Conservation (phyloP, 2,888 invertebrate species). For the Onchidella celtica region DNA sequence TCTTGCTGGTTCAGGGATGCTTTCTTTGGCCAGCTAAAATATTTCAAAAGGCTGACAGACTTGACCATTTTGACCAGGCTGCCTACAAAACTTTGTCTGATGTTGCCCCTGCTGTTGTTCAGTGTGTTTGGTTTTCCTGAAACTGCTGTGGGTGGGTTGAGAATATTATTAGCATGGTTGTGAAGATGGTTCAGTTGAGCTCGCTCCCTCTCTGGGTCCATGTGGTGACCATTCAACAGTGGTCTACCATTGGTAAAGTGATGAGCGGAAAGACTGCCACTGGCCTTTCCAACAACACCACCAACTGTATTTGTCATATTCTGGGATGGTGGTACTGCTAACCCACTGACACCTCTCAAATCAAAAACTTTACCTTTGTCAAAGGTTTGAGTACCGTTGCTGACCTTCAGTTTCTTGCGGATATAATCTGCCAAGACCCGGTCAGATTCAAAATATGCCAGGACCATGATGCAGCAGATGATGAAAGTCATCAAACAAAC, state of each 20-base stretch:
- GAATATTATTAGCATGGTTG: slow-evolving; percentile 20
- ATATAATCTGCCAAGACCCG: slow-evolving; percentile 82
- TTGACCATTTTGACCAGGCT: slow-evolving; percentile 25
- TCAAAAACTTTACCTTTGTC: slow-evolving; percentile 82
- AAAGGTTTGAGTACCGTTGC: slow-evolving; percentile 82
- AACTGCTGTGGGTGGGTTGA: slow-evolving; percentile 6
- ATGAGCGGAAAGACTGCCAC: background rate
- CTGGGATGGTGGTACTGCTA: background rate
- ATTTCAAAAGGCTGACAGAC: slow-evolving; percentile 10
- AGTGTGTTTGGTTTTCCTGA: slow-evolving; percentile 6
- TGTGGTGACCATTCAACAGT: slow-evolving; percentile 28
- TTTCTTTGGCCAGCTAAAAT: slow-evolving; percentile 39
- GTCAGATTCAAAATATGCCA: slow-evolving; percentile 88
- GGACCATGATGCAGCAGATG: slow-evolving; percentile 85
- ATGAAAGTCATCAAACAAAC: slow-evolving; percentile 82
- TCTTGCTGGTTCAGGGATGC: background rate
- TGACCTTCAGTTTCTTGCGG: slow-evolving; percentile 67
- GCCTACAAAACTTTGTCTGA: slow-evolving; percentile 19
- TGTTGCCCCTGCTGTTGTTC: slow-evolving; percentile 24
- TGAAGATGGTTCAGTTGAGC: slow-evolving; percentile 3
- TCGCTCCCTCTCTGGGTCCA: slow-evolving; percentile 20
- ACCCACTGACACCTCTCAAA: slow-evolving; percentile 75
- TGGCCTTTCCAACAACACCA: slow-evolving; percentile 10
- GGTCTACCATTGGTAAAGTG: background rate
- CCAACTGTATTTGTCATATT: background rate